Evolutionary conservation across 1,140 invertebrate genomes (phyloP), one percentile per base, ranked within the genome.

Genomic region (Bombus pyrosoma): DNA sequence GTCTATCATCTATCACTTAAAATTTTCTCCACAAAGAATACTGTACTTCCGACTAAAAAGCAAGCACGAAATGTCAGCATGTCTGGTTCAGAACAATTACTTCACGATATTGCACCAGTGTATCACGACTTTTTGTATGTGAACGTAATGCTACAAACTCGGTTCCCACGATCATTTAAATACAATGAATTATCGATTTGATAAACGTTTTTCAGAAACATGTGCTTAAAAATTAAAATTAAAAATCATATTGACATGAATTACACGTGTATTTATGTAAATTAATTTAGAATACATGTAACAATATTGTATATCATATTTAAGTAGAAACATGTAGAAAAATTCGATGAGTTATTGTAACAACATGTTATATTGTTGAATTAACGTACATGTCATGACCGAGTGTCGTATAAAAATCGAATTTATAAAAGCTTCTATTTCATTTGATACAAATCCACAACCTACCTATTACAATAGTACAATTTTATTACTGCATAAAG

Each of bases 121-220:
- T 73, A 73, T 81, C 80, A 71, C 69, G 80, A 81, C 80, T 59
- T 81, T 81, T 81, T 81, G 69, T 47, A 81, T 71, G 53, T 39
- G 39, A 73, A 41, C 10, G 53, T 43, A 81, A 59, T n/a, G 53
- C 28, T 41, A 73, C 28, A 37, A 25, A n/a, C n/a, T 25, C 39
- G 37, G 62, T 81, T 81, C 69, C 80, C 80, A 73, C 69, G 53
- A 59, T 81, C 79, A 73, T 73, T 62, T 81, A 32, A 73, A 73
- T 81, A 62, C 39, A 43, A 25, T 62, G 18, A 25, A 59, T 59
- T 32, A 73, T 62, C 5, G 10, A 22, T 71, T 41, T 37, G 18
- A 32, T 39, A 62, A 59, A 71, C 57, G 39, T 28, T 32, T 53
- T 28, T 37, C 5, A 34, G 6, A 28, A 28, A 57, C 34, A 75